Evolutionary conservation across 2,888 invertebrate species (phyloP), one percentile per base, ranked within the genome.

Genomic region (Limnephilus rhombicus): DNA sequence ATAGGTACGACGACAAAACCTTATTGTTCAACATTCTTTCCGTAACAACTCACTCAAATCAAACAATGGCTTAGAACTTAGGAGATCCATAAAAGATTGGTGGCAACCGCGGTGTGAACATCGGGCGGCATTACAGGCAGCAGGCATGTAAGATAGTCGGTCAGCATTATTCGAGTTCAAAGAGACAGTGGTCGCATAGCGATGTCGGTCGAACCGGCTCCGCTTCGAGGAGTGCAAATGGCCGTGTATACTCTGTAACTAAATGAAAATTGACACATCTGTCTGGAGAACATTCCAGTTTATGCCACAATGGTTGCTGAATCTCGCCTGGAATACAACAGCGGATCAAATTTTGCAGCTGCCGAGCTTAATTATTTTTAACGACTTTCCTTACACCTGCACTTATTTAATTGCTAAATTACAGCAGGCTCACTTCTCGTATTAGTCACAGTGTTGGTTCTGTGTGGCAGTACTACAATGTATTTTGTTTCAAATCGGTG

Each of bases 211-310:
- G 83, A 31, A 81, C 53, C 53, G 90, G 82, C 45, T 85, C 80
- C 85, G 90, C 83, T 37, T 83, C 34, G 34, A 68, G 83, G 80
- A 85, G 41, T n/a, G 13, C 45, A n/a, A 49, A 82, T 89, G 68
- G 37, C 68, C 15, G 13, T 49, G 13, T 49, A 15, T 15, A 49
- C 49, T 53, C 82, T 82, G 88, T 87, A 90, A 91, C 81, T 83
- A 91, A 90, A 92, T 91, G 90, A 34, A 91, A 91, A 92, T 88
- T 88, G 91, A 91, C 91, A 80, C 80, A 90, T 49, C 81, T 34
- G 31, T 24, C 18, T 83, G 68, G n/a, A n/a, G 41, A 80, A 29
- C 80, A 29, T 86, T 41, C 90, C 80, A 80, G 80, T 68, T 89
- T 80, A 80, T n/a, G 68, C 68, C 68, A 68, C 68, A 68, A 68